Evolutionary conservation across 2,797 vertebrate genomes (phyloP), one percentile per base, ranked within the genome.

Genomic region (Adelosebastes latens): DNA sequence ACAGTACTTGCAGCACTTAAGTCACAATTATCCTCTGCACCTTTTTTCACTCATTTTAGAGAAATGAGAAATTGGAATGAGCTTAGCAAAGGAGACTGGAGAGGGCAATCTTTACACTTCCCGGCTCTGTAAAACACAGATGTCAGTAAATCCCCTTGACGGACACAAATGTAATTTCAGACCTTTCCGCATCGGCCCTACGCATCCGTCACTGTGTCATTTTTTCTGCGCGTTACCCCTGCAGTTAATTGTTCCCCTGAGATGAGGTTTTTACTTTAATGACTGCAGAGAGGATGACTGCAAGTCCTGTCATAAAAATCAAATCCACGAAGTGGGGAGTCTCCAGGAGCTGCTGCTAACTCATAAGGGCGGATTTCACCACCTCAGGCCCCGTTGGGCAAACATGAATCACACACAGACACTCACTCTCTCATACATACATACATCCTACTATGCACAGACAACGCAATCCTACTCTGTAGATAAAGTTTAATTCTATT

Each of bases 41-140:
- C 24, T 63, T 58, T 67, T 82, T 79, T 82, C 52, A 71, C 52
- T 74, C n/a, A 24, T 67, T 75, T 74, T 12, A 14, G 64, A 69
- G 71, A 76, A 49, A 72, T 9, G 2, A 34, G 52, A 52, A 18
- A 53, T 55, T 74, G 56, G 71, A 82, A 85, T 31, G 61, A 87
- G 69, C 67, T 83, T 66, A 81, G 72, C 36, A 5, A n/a, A 32
- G 31, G 66, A 72, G 52, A 74, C 59, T 12, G 25, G 49, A 65
- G 67, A 77, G 66, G 76, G 49, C 32, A 75, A 68, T 71, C 80
- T 80, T 78, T 72, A 82, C 76, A 75, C 70, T 88, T 86, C 74
- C 71, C 18, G 1, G 56, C 78, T 80, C 71, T 75, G 82, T 90
- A 79, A 90, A 86, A 86, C 78, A 71, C 85, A 85, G 79, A 83